Conservation (phyloP, 2,113 vertebrate species). For the Anolis carolinensis region DNA sequence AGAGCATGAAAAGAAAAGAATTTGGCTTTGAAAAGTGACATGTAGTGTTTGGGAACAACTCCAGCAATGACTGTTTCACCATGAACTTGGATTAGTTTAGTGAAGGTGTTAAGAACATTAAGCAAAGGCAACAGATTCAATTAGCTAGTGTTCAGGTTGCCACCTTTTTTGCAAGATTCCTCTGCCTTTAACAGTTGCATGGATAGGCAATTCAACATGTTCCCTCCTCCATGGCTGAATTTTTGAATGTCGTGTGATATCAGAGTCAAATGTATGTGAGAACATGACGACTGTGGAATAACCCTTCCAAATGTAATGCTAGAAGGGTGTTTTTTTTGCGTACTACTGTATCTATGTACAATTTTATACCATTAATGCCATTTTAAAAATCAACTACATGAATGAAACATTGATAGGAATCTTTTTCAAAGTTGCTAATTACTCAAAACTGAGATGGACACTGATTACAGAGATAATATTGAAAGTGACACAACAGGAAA, state of each 20-base stretch:
- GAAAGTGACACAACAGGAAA: too few relatives aligned
- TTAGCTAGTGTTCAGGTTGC: background rate
- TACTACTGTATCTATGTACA: too few relatives aligned
- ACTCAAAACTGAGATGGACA: too few relatives aligned
- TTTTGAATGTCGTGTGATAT: background rate
- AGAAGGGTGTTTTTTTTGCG: too few relatives aligned
- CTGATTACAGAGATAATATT: too few relatives aligned
- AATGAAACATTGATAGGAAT: too few relatives aligned
- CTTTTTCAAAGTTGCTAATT: too few relatives aligned
- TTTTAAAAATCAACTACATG: too few relatives aligned
- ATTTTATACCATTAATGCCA: too few relatives aligned
- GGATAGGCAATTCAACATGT: background rate
- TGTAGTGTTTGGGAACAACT: background rate
- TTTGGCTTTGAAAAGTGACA: conserved; percentile 20
- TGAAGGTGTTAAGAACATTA: conserved; percentile 5
- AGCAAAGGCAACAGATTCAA: background rate
- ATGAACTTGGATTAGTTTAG: conserved; percentile 1
- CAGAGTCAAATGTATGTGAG: background rate
- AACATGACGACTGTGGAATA: background rate
- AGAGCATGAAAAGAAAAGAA: background rate
- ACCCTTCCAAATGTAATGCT: background rate
- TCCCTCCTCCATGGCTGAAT: background rate
- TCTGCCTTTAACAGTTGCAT: background rate
- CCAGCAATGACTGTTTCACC: conserved; percentile 8
- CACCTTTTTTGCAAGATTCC: background rate